Conservation (phyloP, 2,113 vertebrate genomes). For the Cromileptes altivelis region DNA sequence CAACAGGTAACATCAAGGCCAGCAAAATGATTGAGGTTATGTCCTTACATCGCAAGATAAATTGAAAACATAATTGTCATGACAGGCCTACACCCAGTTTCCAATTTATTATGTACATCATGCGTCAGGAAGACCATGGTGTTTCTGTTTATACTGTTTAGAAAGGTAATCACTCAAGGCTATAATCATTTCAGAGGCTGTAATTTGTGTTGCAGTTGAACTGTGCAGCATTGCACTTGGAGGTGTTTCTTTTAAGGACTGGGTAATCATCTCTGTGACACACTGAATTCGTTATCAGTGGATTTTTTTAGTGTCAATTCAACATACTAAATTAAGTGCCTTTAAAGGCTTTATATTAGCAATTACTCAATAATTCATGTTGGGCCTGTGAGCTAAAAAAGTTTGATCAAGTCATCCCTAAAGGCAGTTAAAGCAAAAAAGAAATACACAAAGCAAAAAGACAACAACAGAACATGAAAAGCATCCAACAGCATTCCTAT, state of each 20-base stretch:
- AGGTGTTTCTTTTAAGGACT: background rate
- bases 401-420: slow-evolving; percentile 1
- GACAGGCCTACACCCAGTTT: background rate
- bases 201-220: background rate
- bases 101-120: background rate
- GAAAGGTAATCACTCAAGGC: background rate
- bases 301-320: background rate
- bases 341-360: background rate
- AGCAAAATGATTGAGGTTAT: too few species aligned
- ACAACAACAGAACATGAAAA: slow-evolving; percentile 14
- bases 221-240: background rate
- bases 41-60: too few species aligned
- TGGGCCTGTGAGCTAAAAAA: background rate
- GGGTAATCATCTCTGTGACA: background rate
- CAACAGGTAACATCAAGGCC: too few species aligned
- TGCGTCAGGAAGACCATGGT: too few species aligned
- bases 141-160: background rate
- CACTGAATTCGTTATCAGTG: background rate
- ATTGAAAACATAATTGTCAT: too few species aligned
- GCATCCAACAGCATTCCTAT: slow-evolving; percentile 23
- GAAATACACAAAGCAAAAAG: background rate
- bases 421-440: background rate
- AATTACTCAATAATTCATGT: background rate
- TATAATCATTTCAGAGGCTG: background rate
- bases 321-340: background rate